Percentiles rank a stretch among this genome's conserved stretches.
Evolutionary conservation across 2,797 vertebrate genomes (phyloP).

Genomic region (Calcarius lapponicus): DNA sequence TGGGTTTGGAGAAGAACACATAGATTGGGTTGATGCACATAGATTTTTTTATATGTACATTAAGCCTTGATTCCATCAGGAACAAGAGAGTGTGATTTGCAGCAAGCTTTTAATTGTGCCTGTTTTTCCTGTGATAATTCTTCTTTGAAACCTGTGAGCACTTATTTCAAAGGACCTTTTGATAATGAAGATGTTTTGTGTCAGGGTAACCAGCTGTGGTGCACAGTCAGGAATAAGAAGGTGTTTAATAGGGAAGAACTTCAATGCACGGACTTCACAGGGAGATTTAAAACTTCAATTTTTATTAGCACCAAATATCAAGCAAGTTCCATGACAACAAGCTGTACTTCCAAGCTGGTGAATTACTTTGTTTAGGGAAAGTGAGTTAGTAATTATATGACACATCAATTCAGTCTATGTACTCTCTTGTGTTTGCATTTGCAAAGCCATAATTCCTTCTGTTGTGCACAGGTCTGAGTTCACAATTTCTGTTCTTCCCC

Average conservation of each 20-base stretch:
- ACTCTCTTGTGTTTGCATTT: background rate
- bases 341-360: conserved; percentile 47
- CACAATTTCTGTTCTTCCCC: background rate
- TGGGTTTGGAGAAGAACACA: background rate
- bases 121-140: background rate
- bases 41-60: background rate
- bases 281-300: conserved; percentile 35
- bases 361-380: conserved; percentile 24
- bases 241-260: conserved; percentile 44
- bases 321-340: conserved; percentile 60
- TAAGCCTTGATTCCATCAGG: background rate
- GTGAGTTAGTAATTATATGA: conserved; percentile 14
- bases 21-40: background rate
- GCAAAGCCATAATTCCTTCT: background rate
- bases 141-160: background rate
- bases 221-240: background rate
- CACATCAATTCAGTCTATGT: background rate
- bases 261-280: conserved; percentile 28
- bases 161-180: conserved; percentile 25
- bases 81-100: background rate
- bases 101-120: background rate
- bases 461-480: background rate
- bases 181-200: background rate
- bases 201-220: conserved; percentile 8
- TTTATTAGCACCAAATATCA: conserved; percentile 66